Percentiles rank a stretch among this genome's conserved stretches.
Evolutionary conservation across 2,888 invertebrate species (phyloP).

Genomic region (Cosmopolites sordidus): DNA sequence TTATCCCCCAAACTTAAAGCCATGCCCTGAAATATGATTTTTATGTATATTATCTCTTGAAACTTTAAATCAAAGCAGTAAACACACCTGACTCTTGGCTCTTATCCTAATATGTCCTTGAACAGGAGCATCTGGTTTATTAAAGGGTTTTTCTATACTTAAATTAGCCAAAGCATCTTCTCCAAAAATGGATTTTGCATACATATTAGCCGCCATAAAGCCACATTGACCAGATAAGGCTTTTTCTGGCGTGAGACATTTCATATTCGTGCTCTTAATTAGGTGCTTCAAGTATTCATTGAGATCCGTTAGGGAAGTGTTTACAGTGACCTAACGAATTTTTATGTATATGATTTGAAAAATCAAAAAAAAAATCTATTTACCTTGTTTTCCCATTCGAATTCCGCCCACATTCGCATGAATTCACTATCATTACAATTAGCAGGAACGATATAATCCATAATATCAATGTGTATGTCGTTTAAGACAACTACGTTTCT

Average conservation of each 20-base stretch:
- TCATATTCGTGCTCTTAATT: constrained; percentile 96
- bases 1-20: constrained; percentile 97
- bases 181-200: constrained; percentile 96
- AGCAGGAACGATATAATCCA: constrained; percentile 98
- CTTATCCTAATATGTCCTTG: constrained; percentile 96
- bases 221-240: constrained; percentile 96
- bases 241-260: constrained; percentile 96
- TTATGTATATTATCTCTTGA: too few relatives aligned
- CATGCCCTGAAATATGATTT: constrained; percentile 75
- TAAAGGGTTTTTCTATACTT: constrained; percentile 92
- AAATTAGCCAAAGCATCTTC: constrained; percentile 99
- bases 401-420: constrained; percentile 99
- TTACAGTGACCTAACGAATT: constrained; percentile 69
- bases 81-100: constrained; percentile 89
- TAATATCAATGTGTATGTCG: constrained; percentile 99
- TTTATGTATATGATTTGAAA: neutral
- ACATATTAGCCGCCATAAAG: constrained; percentile 99
- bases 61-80: too few relatives aligned
- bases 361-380: neutral
- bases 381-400: constrained; percentile 99
- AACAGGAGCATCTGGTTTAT: constrained; percentile 82
- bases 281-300: constrained; percentile 90
- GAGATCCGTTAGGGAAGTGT: constrained; percentile 88
- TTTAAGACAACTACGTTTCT: constrained; percentile 97
- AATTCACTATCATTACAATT: constrained; percentile 93